Percentiles rank a stretch among this genome's conserved stretches.
Conservation (phyloP, 2,797 vertebrate genomes). For the Myotis daubentonii region DNA sequence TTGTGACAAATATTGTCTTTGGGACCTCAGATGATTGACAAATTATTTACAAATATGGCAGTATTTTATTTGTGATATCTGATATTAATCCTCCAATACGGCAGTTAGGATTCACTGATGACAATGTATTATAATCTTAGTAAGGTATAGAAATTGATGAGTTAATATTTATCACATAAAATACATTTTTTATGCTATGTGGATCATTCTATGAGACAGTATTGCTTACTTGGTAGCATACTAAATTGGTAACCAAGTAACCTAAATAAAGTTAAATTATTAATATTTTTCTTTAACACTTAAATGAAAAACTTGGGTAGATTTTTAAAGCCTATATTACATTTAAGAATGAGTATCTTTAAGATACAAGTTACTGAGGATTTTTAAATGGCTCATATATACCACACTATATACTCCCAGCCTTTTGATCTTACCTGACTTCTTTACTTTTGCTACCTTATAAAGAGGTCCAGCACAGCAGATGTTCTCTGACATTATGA, state of each 20-base stretch:
- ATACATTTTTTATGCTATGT: neutral
- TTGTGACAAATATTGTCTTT: neutral
- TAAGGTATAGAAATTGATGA: neutral
- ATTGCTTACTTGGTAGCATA: neutral
- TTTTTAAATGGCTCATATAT: neutral
- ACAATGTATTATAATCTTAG: neutral
- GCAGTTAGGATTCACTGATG: neutral
- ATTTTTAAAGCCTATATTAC: neutral
- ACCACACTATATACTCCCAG: neutral
- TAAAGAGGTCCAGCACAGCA: neutral
- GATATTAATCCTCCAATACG: neutral
- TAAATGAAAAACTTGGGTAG: neutral
- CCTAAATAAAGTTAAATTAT: neutral
- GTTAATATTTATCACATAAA: constrained; percentile 24
- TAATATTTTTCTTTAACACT: constrained; percentile 22
- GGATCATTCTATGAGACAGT: neutral
- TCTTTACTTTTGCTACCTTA: neutral
- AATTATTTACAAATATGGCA: neutral
- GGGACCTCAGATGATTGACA: neutral
- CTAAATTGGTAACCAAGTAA: neutral
- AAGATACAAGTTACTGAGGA: neutral
- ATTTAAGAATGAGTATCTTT: constrained; percentile 15
- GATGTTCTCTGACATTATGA: neutral
- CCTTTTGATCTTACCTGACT: neutral
- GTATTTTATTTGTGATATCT: neutral